Evolutionary conservation across 2,113 vertebrate genomes (phyloP).

Genomic region (Marmota monax): DNA sequence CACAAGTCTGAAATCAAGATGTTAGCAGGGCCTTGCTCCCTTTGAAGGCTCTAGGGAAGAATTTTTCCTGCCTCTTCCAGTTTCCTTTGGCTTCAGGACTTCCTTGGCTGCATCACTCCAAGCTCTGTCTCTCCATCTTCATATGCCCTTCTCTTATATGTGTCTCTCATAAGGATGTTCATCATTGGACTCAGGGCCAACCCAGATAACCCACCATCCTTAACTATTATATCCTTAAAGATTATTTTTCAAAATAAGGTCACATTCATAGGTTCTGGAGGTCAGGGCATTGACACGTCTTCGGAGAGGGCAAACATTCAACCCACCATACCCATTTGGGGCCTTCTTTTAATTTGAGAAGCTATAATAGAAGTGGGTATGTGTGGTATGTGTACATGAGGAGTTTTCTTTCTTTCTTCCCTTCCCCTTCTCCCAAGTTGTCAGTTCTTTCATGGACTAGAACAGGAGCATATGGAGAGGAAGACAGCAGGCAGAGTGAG

Average conservation of each 20-base stretch:
- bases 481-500: not conserved
- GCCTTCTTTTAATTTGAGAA: not conserved
- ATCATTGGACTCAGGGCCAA: not conserved
- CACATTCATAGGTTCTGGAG: not conserved
- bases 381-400: not conserved
- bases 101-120: not conserved
- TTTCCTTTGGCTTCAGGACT: not conserved
- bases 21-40: not conserved
- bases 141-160: not conserved
- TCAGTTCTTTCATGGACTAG: not conserved
- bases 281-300: not conserved
- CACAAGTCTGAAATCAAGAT: not conserved
- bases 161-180: not conserved
- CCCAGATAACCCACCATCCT: not conserved
- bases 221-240: not conserved
- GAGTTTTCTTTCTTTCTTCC: not conserved
- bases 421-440: not conserved
- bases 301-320: not conserved
- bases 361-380: not conserved
- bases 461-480: not conserved
- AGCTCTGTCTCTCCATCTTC: not conserved
- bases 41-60: not conserved
- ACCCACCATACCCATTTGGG: not conserved
- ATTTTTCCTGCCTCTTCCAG: not conserved
- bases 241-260: not conserved